phyloP scores from a whole-genome alignment of 2,888 invertebrate species.

The Meandrusa payeni region DNA sequence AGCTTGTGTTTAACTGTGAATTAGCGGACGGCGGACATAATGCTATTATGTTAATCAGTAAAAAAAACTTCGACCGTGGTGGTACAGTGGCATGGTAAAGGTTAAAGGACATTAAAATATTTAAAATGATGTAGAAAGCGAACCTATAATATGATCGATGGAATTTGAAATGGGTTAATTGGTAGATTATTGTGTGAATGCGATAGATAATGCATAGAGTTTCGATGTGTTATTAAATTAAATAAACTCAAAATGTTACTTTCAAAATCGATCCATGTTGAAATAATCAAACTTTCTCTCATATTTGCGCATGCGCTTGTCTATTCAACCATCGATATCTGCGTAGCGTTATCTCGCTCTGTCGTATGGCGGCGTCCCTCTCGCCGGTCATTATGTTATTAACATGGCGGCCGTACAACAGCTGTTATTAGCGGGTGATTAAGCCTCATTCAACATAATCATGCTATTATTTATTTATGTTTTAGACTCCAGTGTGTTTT shows the following conservation, averaged over 20 bases:
- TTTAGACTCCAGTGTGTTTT: constrained; percentile 73
- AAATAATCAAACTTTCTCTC: constrained; percentile 38
- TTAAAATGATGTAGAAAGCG: no score
- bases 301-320: constrained; percentile 31
- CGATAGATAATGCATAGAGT: no score
- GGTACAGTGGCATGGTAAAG: no score
- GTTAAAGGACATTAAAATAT: no score
- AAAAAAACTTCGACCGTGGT: no score
- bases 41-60: neutral
- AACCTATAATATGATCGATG: no score
- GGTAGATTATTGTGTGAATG: no score
- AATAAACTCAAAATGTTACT: no score
- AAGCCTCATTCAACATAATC: constrained; percentile 76
- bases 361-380: constrained; percentile 36
- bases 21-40: neutral
- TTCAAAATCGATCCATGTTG: constrained; percentile 26
- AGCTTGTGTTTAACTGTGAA: neutral
- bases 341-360: constrained; percentile 32
- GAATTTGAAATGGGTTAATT: no score
- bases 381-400: constrained; percentile 72
- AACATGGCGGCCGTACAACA: constrained; percentile 53
- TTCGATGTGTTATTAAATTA: no score
- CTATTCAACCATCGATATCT: neutral
- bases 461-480: constrained; percentile 79
- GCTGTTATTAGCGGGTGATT: constrained; percentile 76